phyloP scores from a whole-genome alignment of 2,888 invertebrate genomes.

The Tanytarsus gracilentus region DNA sequence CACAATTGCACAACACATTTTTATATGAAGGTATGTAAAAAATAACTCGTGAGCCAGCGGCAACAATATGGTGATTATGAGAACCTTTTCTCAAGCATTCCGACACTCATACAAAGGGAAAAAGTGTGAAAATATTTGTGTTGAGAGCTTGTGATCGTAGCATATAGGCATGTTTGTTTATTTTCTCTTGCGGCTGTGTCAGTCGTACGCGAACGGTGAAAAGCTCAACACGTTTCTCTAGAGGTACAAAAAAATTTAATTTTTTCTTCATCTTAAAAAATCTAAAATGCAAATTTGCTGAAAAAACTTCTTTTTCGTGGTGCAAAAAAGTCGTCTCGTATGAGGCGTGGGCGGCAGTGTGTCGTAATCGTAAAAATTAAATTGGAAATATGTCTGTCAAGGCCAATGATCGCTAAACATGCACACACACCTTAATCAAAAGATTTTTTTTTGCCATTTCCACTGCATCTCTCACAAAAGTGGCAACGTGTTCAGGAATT shows the following conservation, averaged over 20 bases:
- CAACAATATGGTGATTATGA: too few relatives aligned
- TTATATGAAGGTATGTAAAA: too few relatives aligned
- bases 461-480: neutral
- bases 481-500: slow-evolving; percentile 28
- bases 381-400: neutral
- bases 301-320: neutral
- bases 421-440: neutral
- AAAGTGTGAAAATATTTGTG: slow-evolving; percentile 13
- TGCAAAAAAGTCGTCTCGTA: neutral
- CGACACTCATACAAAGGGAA: neutral
- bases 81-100: too few relatives aligned
- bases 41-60: too few relatives aligned
- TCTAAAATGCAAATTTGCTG: neutral
- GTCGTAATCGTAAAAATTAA: too few relatives aligned
- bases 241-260: slow-evolving; percentile 4
- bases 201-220: slow-evolving; percentile 23
- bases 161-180: slow-evolving; percentile 26
- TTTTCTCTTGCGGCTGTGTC: slow-evolving; percentile 19
- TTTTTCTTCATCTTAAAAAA: neutral
- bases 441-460: neutral
- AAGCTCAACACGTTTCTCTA: slow-evolving; percentile 25
- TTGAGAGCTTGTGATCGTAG: slow-evolving; percentile 3
- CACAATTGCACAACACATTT: neutral
- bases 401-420: slow-evolving; percentile 17
- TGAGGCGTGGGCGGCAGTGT: too few relatives aligned